Evolutionary conservation across 1,140 invertebrate genomes (phyloP), one percentile per base, ranked within the genome.

Genomic region (Pristionchus pacificus): DNA sequence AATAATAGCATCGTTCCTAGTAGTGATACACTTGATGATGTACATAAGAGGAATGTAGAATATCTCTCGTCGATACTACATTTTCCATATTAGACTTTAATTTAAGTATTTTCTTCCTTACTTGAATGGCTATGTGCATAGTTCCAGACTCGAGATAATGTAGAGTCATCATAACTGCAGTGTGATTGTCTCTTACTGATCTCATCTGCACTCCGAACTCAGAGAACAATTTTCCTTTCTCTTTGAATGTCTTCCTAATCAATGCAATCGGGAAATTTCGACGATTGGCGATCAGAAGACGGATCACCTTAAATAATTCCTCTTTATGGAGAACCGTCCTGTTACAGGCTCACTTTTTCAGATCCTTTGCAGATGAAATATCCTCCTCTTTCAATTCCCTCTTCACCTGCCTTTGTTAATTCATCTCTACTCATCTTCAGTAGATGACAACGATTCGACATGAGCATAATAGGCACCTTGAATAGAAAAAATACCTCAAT

Each of bases 11-110:
- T 83, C 81, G 64, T 73, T 82, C 66, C 70, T 57, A 60, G 74
- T 68, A 15, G 77, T 79, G 58, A 83, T 63, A 28, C 75, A 76
- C 38, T 80, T 82, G 24, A 83, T 55, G 31, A 83, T 60, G 61
- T 82, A 83, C 75, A 84, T 83, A 10, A 84, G 63, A 14, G 81
- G 80, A 49, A 83, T 70, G 64, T 83, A 83, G 68, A 83, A 83
- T 27, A 83, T 72, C 71, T 83, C 81, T n/a, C 82, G 72, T 3
- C 76, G 59, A 66, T 71, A 83, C 79, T 82, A 73, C 78, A 80
- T n/a, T 58, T 62, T 25, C n/a, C 38, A 3, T 65, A 0, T 65
- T 62, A 29, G 25, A 32, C n/a, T 60, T 10, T 15, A 29, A 49
- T 10, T 49, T 49, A 6, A 66, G 1, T 57, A 69, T 6, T 31